Conservation (phyloP, 2,888 invertebrate species). For the Hermaeophaga mercurialis region DNA sequence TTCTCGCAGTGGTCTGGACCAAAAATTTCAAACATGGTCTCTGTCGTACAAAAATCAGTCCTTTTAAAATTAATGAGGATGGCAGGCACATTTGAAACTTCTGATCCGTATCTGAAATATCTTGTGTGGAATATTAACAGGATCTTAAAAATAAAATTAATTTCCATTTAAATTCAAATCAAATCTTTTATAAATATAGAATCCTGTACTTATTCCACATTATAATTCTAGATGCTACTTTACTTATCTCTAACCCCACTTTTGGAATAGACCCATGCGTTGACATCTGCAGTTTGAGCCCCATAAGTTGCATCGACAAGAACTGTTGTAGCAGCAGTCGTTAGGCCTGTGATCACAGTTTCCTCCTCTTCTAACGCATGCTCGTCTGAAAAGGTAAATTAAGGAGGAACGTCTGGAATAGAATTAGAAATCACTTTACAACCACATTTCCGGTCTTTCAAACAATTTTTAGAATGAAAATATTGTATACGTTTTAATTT, state of each 20-base stretch:
- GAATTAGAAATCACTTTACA: slow-evolving; percentile 61
- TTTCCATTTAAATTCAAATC: not conserved
- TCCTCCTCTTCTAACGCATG: slow-evolving; percentile 79
- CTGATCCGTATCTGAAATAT: slow-evolving; percentile 16
- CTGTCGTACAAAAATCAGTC: slow-evolving; percentile 39
- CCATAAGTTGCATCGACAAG: slow-evolving; percentile 88
- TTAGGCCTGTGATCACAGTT: slow-evolving; percentile 85
- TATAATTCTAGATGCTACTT: slow-evolving; percentile 46
- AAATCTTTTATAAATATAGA: not conserved
- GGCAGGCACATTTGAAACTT: slow-evolving; percentile 28
- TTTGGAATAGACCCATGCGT: slow-evolving; percentile 86
- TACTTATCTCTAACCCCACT: slow-evolving; percentile 70
- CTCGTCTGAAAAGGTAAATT: slow-evolving; percentile 85
- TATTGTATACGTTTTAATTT: too few species aligned
- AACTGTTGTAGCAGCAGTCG: slow-evolving; percentile 85
- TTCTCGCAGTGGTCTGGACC: slow-evolving; percentile 34
- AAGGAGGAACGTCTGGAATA: slow-evolving; percentile 79
- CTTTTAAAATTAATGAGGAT: slow-evolving; percentile 30
- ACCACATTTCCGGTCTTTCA: too few species aligned
- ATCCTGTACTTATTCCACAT: slow-evolving; percentile 29
- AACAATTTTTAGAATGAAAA: too few species aligned
- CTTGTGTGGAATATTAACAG: slow-evolving; percentile 11
- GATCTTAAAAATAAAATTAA: slow-evolving; percentile 9
- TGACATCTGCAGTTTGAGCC: slow-evolving; percentile 88
- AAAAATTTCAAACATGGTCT: slow-evolving; percentile 32